Percentiles rank a stretch among this genome's conserved stretches.
phyloP scores from a whole-genome alignment of 2,113 vertebrate species.

The Aegotheles bennettii region DNA sequence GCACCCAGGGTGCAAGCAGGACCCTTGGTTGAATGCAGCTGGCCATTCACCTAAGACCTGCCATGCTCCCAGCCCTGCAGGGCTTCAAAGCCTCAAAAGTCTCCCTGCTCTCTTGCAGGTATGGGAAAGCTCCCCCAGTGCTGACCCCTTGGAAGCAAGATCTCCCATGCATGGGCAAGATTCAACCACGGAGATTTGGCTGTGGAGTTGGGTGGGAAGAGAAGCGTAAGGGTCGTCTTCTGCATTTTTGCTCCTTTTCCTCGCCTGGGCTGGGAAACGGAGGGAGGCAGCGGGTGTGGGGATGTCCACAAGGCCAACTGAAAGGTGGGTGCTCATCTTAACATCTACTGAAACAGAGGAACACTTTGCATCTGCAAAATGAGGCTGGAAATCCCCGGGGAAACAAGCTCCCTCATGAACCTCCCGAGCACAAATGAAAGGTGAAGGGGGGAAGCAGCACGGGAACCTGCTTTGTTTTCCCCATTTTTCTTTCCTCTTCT shows the following conservation, averaged over 20 bases:
- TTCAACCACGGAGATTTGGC: background rate
- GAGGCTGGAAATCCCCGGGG: constrained; percentile 16
- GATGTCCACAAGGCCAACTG: background rate
- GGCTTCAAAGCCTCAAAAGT: background rate
- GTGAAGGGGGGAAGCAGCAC: background rate
- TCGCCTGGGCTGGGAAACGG: rapidly evolving
- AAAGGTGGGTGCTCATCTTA: background rate
- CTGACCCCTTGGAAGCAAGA: background rate
- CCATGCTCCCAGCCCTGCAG: rapidly evolving
- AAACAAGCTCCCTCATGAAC: background rate
- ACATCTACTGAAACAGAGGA: too few relatives aligned
- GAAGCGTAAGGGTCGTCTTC: rapidly evolving
- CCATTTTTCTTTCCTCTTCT: background rate
- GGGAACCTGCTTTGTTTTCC: background rate
- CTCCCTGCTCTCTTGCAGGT: rapidly evolving
- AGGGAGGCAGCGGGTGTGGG: background rate
- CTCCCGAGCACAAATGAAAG: background rate
- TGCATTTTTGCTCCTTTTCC: background rate
- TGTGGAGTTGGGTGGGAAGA: background rate
- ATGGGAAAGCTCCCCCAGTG: background rate
- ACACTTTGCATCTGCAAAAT: background rate
- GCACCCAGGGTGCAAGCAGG: too few relatives aligned
- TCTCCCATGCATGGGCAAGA: rapidly evolving
- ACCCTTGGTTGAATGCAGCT: background rate
- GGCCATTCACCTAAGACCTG: background rate